Evolutionary conservation across 2,113 vertebrate species (phyloP), one percentile per base, ranked within the genome.

Genomic region (Kryptolebias marmoratus): DNA sequence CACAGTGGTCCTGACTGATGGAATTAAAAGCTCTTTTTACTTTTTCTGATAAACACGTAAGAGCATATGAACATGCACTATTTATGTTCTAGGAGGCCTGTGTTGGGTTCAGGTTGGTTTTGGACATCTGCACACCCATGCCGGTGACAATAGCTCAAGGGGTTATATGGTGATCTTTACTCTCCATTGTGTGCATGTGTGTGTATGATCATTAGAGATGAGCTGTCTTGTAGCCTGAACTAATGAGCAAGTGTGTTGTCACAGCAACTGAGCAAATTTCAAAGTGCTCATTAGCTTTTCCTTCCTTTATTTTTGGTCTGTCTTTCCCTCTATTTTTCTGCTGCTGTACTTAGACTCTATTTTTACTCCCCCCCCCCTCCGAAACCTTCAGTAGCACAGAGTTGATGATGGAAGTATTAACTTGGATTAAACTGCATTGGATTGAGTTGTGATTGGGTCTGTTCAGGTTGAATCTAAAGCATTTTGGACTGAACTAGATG

Each of bases 231-330:
- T 55, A 69, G 73, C 77, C 76, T 62, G 64, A 75, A 75, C 82
- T 77, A 50, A 72, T 75, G 73, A 82, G 67, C 73, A 27, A 45
- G 50, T 32, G 14, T 36, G 86, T 88, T 88, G 85, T 86, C 90
- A 91, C 85, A 87, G 85, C 81, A 89, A 87, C 85, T 60, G 69
- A 82, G 77, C 64, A 74, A 88, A 86, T 73, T 70, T 89, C 68
- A 85, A 75, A 72, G 49, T 76, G 71, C 77, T 87, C 81, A 85
- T 91, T 91, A 86, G 70, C 28, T 83, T 59, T 80, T 81, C 64
- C 73, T 69, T 53, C 28, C 73, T 84, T 82, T 86, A 90, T 90
- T 90, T 89, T 88, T 75, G 80, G 65, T 77, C 64, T 71, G 64
- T 83, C 71, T 69, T 52, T 12, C 55, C 69, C 48, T 50, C 65